phyloP scores from a whole-genome alignment of 2,888 invertebrate genomes.

The Yponomeuta evonymella region DNA sequence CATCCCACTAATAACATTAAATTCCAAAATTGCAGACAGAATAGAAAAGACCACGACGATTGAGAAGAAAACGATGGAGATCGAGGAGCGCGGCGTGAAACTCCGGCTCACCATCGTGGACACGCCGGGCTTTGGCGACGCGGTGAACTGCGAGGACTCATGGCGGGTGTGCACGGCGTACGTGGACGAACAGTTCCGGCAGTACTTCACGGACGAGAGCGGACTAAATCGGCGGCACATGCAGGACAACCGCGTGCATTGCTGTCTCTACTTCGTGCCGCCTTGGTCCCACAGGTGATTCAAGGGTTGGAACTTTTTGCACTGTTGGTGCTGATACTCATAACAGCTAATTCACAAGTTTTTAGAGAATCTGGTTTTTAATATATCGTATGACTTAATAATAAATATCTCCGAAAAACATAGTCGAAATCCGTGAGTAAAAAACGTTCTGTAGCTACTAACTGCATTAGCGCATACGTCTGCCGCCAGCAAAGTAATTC shows the following conservation, averaged over 20 bases:
- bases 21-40: constrained; percentile 62
- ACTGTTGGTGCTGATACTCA: neutral
- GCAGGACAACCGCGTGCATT: constrained; percentile 96
- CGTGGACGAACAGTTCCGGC: constrained; percentile 92
- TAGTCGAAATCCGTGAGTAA: too few relatives aligned
- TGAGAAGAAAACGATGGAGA: constrained; percentile 92
- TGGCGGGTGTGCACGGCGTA: constrained; percentile 94
- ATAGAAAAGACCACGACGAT: constrained; percentile 83
- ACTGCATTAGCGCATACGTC: too few relatives aligned
- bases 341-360: too few relatives aligned
- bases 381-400: too few relatives aligned
- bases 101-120: constrained; percentile 94
- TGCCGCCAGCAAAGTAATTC: too few relatives aligned
- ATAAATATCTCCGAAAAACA: too few relatives aligned
- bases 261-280: constrained; percentile 96
- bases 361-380: too few relatives aligned
- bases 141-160: constrained; percentile 94
- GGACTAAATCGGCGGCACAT: constrained; percentile 96
- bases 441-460: too few relatives aligned
- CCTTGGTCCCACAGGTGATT: constrained; percentile 95
- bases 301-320: neutral
- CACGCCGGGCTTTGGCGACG: constrained; percentile 97
- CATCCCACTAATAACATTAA: neutral
- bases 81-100: constrained; percentile 95
- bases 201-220: constrained; percentile 93